Percentiles rank a stretch among this genome's conserved stretches.
Conservation (phyloP, 2,797 vertebrate species). For the Rhynchotus rufescens region DNA sequence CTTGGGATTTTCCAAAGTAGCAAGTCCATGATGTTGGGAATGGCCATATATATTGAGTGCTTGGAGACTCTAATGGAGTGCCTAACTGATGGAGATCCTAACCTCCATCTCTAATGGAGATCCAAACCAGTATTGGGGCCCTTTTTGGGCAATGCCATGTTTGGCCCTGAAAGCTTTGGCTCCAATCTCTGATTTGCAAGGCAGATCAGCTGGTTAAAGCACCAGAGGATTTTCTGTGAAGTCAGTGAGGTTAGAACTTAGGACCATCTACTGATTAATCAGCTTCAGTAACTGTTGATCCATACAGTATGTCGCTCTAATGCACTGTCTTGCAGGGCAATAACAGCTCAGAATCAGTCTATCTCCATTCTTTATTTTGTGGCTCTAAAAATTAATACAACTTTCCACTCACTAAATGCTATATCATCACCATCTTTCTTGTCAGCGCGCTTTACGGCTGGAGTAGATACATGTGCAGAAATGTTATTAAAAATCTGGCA, state of each 20-base stretch:
- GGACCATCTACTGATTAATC: not conserved
- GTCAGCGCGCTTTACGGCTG: not conserved
- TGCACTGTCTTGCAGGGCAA: not conserved
- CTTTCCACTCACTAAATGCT: not conserved
- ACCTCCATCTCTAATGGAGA: no score
- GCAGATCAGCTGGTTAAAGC: not conserved
- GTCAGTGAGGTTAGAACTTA: not conserved
- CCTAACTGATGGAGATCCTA: not conserved
- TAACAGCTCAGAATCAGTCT: not conserved
- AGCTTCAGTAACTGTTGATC: not conserved
- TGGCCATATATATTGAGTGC: not conserved
- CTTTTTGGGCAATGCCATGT: fast-evolving
- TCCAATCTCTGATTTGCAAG: not conserved
- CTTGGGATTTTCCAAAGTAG: not conserved
- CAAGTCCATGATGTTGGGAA: not conserved
- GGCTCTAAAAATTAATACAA: not conserved
- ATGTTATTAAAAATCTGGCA: constrained; percentile 5
- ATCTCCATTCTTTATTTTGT: not conserved
- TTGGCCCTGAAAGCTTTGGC: not conserved
- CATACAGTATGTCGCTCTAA: not conserved
- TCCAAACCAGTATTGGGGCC: not conserved
- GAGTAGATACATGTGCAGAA: not conserved
- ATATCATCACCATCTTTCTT: not conserved
- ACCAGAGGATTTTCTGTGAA: not conserved
- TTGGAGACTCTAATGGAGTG: no score